Conservation (phyloP, 2,113 vertebrate species). For the Gobius niger region DNA sequence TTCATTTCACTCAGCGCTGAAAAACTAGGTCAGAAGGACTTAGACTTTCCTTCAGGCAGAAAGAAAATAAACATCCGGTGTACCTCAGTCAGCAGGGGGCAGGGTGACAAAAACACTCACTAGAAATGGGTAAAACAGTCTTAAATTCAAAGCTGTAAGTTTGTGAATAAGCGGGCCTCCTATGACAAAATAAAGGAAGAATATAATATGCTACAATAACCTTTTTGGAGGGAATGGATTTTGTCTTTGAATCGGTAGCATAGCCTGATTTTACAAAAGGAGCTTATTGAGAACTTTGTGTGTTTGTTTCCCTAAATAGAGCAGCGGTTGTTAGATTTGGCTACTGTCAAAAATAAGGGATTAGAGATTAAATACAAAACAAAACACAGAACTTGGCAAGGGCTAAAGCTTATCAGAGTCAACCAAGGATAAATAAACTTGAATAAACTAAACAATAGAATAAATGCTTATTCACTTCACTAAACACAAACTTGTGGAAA, state of each 20-base stretch:
- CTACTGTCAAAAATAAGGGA: neutral
- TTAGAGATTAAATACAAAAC: neutral
- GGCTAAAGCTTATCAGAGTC: neutral
- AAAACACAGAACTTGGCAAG: neutral
- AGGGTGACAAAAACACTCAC: conserved; percentile 29
- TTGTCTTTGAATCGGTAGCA: neutral
- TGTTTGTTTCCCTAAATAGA: neutral
- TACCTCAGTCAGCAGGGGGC: conserved; percentile 55
- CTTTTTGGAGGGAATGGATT: neutral
- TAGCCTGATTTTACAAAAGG: neutral
- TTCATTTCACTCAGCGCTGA: conserved; percentile 44
- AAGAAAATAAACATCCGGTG: conserved; percentile 66
- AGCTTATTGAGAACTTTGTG: neutral
- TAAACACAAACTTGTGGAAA: neutral
- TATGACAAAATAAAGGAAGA: neutral
- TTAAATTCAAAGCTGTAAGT: neutral
- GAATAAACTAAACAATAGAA: neutral
- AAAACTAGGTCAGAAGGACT: conserved; percentile 73
- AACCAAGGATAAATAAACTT: neutral
- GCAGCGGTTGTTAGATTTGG: neutral
- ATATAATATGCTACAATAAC: too few species aligned
- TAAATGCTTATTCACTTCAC: neutral
- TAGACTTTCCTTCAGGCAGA: conserved; percentile 54
- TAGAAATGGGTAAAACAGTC: conserved; percentile 15
- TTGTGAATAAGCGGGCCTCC: neutral